Percentiles rank a stretch among this genome's conserved stretches.
These are phyloP conservation scores for Leptinotarsa rubiginosa DNA, from an alignment of 2,888 invertebrate species.

Conservation along the genomic window DNA sequence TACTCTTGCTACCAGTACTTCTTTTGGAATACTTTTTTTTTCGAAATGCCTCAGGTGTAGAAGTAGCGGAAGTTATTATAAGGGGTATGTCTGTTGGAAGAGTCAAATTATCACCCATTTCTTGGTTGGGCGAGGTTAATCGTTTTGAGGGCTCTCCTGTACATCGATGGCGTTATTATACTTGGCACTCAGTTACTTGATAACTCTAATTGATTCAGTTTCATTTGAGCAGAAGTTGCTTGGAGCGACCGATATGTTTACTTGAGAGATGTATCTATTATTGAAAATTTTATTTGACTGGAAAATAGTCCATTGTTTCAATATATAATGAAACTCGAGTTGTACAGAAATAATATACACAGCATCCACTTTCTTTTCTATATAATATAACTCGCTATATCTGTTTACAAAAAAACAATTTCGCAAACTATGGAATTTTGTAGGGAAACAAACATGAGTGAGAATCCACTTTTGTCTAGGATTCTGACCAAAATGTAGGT, in stretches of 20 bases:
- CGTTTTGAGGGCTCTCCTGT: constrained; percentile 17
- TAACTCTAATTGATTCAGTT: not conserved
- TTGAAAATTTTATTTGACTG: not conserved
- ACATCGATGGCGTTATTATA: not conserved
- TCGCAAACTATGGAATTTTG: no score
- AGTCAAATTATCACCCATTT: constrained; percentile 55
- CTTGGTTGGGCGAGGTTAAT: not conserved
- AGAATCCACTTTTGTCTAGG: no score
- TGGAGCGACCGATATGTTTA: not conserved
- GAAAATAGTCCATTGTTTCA: not conserved
- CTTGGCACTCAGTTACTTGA: constrained; percentile 7
- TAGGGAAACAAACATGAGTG: no score
- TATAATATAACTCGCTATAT: no score
- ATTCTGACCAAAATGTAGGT: no score
- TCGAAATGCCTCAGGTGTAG: constrained; percentile 54
- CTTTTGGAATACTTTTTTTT: constrained; percentile 35
- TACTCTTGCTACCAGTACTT: constrained; percentile 37
- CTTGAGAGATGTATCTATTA: not conserved
- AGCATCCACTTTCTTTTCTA: no score
- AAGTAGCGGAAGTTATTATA: constrained; percentile 59
- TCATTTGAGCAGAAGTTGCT: not conserved
- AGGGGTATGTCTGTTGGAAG: constrained; percentile 60
- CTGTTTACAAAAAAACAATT: no score
- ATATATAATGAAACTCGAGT: not conserved
- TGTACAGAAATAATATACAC: not conserved